A percentile compares a stretch with the other conserved stretches of the same genome.
These are phyloP conservation scores for Ashinkailepas kermadecensis DNA, from an alignment of 2,888 invertebrate species.

Conservation along the genomic window DNA sequence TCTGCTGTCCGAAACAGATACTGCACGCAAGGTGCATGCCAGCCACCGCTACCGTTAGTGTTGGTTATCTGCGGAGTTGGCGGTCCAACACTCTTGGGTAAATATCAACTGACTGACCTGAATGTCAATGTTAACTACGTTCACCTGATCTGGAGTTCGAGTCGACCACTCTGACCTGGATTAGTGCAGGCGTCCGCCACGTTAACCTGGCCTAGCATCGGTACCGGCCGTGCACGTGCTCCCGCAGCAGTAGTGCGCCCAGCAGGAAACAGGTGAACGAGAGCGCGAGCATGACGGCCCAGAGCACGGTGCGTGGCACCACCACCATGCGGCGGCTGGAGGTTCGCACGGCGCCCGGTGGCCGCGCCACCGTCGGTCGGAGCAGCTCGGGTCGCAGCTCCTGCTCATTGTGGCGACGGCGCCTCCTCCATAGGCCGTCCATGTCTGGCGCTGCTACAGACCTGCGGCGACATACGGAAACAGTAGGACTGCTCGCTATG, in stretches of 20 bases:
- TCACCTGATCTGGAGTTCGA: no score
- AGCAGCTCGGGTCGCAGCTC: slow-evolving; percentile 13
- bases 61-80: no score
- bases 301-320: neutral
- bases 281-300: neutral
- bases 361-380: neutral
- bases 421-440: neutral
- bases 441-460: neutral
- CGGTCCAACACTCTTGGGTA: no score
- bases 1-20: no score
- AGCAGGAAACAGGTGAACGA: slow-evolving; percentile 20
- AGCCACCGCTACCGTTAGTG: no score
- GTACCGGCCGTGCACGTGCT: neutral
- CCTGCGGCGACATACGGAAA: no score
- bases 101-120: no score
- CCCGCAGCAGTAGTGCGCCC: slow-evolving; percentile 8
- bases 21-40: no score
- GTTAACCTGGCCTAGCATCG: neutral
- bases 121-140: no score
- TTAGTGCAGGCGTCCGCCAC: no score
- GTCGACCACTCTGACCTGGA: no score
- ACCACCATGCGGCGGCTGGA: neutral
- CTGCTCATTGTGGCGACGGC: neutral
- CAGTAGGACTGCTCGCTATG: no score
- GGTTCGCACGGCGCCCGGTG: neutral